Evolutionary conservation across 2,888 invertebrate species (phyloP), one percentile per base, ranked within the genome.

Genomic region (Cyaniris semiargus): DNA sequence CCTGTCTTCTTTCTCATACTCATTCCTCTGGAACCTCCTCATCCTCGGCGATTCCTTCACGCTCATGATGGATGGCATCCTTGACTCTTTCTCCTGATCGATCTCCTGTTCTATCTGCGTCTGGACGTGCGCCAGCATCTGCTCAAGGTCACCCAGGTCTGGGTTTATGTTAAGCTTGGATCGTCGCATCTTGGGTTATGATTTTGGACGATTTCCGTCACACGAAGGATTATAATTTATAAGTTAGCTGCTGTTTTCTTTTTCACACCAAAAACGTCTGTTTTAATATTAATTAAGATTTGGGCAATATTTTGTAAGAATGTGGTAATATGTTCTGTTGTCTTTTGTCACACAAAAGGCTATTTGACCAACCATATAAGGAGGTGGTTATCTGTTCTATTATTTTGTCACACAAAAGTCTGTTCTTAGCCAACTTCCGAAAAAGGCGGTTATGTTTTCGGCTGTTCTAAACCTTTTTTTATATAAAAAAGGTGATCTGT

Each of bases 81-180:
- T 92, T 3, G 86, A 84, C 58, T 93, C 92, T 72, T 87, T 90
- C 78, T 92, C 92, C 76, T 90, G 75, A 58, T 92, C 93, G 0
- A 94, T 93, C 81, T 94, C 94, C 77, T 92, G 87, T 80, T 94
- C 94, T 7, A 94, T 80, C 78, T 94, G 94, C 0, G 87, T 90
- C 78, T 94, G 94, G 1, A 94, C 94, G 80, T 91, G 89, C 0
- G 94, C 94, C 27, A 94, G 83, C 94, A 94, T 94, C 80, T 94
- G 93, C 78, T 94, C 94, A 13, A 94, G 79, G 77, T 94, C 94
- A 0, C 93, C 93, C 70, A 94, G 80, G 81, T 94, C 94, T 1
- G 94, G 94, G 80, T 92, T 90, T 13, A 92, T 81, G 53, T 87
- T 91, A 82, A 92, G 83, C 80, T 91, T 93, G 58, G 85, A 83